Evolutionary conservation across 2,797 vertebrate species (phyloP), one percentile per base, ranked within the genome.

Genomic region (Protosalanx chinensis): DNA sequence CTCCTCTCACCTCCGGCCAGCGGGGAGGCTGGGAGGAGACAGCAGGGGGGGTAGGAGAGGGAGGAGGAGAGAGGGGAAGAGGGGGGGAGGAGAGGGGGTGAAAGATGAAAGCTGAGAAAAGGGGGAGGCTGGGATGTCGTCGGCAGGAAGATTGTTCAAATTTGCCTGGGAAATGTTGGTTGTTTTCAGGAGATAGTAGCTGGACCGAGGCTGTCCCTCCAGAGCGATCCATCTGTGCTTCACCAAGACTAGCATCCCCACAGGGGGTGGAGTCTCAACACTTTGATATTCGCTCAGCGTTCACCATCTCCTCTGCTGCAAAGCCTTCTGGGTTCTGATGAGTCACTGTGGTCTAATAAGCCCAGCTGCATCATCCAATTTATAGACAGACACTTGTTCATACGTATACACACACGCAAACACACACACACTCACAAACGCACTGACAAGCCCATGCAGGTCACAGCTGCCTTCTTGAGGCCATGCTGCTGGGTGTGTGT

Each of bases 381-480:
- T 49, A 51, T 18, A 41, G 6, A 53, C 75, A 62, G 4, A 41
- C 15, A 59, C 59, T 30, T 7, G 49, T n/a, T 13, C 53, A 23
- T 20, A 60, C 67, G 37, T 18, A 71, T 64, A 79, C 73, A 56
- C 6, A 6, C 68, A 57, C 60, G 1, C 12, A 5, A 46, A 69
- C 69, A 74, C 35, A 23, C 67, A 37, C 67, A 60, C 59, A 68
- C 46, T 13, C 10, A 60, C 20, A 49, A 13, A 32, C 49, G 5
- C 32, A 71, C 49, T 10, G 35, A 71, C 65, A 37, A 37, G 1
- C 29, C 64, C 78, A 32, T 71, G 10, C 53, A n/a, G 71, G 72
- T 64, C 61, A 70, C 76, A 78, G 76, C 79, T 79, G 79, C 67
- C 69, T 7, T 82, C 74, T 72, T 32, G 69, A 41, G 69, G 80